Conservation (phyloP, 2,113 vertebrate species). For the Poeciliopsis turrubarensis region DNA sequence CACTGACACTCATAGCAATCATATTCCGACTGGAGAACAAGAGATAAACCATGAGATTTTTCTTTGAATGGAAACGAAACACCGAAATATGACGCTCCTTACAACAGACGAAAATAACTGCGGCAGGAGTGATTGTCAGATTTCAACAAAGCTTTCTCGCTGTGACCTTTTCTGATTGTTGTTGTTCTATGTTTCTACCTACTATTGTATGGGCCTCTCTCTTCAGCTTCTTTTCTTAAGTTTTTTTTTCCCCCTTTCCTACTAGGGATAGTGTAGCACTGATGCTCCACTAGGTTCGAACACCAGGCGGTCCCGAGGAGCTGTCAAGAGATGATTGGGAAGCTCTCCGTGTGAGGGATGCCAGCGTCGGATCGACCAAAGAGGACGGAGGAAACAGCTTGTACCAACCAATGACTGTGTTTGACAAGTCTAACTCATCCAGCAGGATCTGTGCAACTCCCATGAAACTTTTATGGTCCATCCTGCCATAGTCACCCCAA, state of each 20-base stretch:
- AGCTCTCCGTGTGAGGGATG: slow-evolving; percentile 93
- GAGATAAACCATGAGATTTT: slow-evolving; percentile 47
- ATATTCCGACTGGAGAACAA: slow-evolving; percentile 61
- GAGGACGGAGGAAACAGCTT: slow-evolving; percentile 98
- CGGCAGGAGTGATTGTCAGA: slow-evolving; percentile 96
- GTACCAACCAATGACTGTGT: slow-evolving; percentile 99
- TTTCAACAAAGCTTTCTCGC: slow-evolving; percentile 89
- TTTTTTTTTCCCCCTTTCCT: slow-evolving; percentile 22
- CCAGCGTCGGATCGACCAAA: slow-evolving; percentile 94
- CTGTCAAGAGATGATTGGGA: slow-evolving; percentile 97
- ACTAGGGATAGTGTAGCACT: slow-evolving; percentile 39
- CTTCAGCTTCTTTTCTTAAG: background rate
- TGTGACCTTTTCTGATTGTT: slow-evolving; percentile 82
- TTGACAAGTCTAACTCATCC: slow-evolving; percentile 96
- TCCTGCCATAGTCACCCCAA: slow-evolving; percentile 97
- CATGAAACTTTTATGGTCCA: slow-evolving; percentile 99
- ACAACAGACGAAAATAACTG: slow-evolving; percentile 78
- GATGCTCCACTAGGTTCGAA: slow-evolving; percentile 89
- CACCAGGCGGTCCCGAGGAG: slow-evolving; percentile 91
- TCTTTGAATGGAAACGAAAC: slow-evolving; percentile 66
- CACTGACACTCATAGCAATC: slow-evolving; percentile 14
- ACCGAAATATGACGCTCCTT: slow-evolving; percentile 72
- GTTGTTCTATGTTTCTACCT: slow-evolving; percentile 77
- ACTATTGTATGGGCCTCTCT: slow-evolving; percentile 43
- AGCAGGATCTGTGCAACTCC: slow-evolving; percentile 97